These are phyloP conservation scores for Trichogramma evanescens DNA, from an alignment of 2,888 invertebrate species.

Conservation along the genomic window DNA sequence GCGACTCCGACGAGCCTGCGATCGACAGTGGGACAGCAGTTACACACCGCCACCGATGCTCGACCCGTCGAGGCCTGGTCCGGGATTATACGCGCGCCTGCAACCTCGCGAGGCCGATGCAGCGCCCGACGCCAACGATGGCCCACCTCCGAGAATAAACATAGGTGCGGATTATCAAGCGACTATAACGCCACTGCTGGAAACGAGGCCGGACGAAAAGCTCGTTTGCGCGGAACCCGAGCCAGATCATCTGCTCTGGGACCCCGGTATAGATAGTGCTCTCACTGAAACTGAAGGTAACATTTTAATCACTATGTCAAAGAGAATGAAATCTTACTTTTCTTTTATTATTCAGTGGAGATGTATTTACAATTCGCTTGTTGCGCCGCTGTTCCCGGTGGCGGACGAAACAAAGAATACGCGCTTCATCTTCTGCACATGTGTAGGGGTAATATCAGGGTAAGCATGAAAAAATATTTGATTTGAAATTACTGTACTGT, in stretches of 20 bases:
- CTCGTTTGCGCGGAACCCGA: conserved; percentile 43
- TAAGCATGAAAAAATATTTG: conserved; percentile 43
- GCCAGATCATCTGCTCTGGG: conserved; percentile 74
- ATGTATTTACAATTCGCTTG: conserved; percentile 93
- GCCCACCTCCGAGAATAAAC: conserved; percentile 71
- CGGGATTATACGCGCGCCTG: conserved; percentile 65
- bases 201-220: conserved; percentile 48
- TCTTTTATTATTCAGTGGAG: conserved; percentile 58
- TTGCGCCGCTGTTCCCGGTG: conserved; percentile 89
- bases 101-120: conserved; percentile 43
- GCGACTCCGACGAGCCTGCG: conserved; percentile 43
- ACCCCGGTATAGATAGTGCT: conserved; percentile 68
- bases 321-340: background rate
- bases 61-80: conserved; percentile 82
- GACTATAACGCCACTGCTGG: conserved; percentile 57
- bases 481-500: background rate
- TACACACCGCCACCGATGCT: conserved; percentile 94
- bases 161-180: conserved; percentile 84
- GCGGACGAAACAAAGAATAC: conserved; percentile 88
- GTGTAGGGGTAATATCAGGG: conserved; percentile 80
- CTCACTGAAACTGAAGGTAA: conserved; percentile 71
- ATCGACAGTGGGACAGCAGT: conserved; percentile 45
- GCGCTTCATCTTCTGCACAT: conserved; percentile 84
- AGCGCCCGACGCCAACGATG: conserved; percentile 41
- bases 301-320: conserved; percentile 15